These are phyloP conservation scores for Ophiothrix spiculata DNA, from an alignment of 35 echinoderm and acorn worm genomes.

Conservation along the genomic window DNA sequence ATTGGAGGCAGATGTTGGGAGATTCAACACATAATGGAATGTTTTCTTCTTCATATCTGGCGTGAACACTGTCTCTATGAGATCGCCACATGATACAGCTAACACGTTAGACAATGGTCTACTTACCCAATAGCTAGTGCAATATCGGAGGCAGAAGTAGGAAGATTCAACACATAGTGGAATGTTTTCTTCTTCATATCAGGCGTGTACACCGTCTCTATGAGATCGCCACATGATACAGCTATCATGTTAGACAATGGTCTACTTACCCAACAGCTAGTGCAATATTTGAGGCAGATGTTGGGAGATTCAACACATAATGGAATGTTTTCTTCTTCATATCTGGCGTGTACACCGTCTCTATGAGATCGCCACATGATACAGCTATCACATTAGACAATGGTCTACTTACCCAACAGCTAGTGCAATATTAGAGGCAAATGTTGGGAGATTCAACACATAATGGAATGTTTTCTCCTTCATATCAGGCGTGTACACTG, in stretches of 20 bases:
- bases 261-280: slow-evolving; percentile 89
- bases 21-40: slow-evolving; percentile 85
- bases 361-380: slow-evolving; percentile 80
- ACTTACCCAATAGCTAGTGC: slow-evolving; percentile 94
- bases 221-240: slow-evolving; percentile 81
- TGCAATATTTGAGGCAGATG: slow-evolving; percentile 89
- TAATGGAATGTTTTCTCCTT: too few relatives aligned
- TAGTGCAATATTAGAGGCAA: too few relatives aligned
- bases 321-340: slow-evolving; percentile 97
- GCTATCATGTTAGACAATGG: slow-evolving; percentile 84
- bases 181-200: slow-evolving; percentile 97
- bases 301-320: slow-evolving; percentile 88
- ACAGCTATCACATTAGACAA: slow-evolving; percentile 96
- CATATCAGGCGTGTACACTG: too few relatives aligned
- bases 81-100: slow-evolving; percentile 82
- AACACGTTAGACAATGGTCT: slow-evolving; percentile 51
- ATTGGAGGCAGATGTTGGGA: slow-evolving; percentile 87
- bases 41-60: slow-evolving; percentile 94
- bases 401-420: too few relatives aligned
- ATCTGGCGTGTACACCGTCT: slow-evolving; percentile 96
- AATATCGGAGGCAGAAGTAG: slow-evolving; percentile 91
- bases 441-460: too few relatives aligned
- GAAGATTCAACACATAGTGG: slow-evolving; percentile 85
- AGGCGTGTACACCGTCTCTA: slow-evolving; percentile 95
- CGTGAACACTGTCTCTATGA: slow-evolving; percentile 92